Base-by-base conservation (phyloP, 2,888 invertebrate genomes). In the Baccha elongata region DNA sequence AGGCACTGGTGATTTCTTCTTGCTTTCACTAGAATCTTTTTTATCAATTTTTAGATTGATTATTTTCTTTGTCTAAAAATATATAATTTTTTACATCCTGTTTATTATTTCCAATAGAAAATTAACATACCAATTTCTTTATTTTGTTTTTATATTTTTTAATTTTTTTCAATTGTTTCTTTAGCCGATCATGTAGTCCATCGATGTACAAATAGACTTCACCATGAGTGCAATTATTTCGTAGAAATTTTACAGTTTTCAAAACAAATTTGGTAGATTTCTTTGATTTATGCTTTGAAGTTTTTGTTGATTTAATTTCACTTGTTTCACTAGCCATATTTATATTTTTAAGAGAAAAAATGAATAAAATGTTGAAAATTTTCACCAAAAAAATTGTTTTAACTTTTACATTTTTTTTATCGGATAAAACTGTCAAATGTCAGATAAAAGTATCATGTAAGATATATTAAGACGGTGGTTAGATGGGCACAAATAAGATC, bases 111-210 rank as follows among this genome's bases (percentile, higher is more conserved):
- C 5, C 4, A 32, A 13, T 40, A 40, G 3, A n/a, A n/a, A 11
- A 5, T 21, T 7, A 2, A 52, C 6, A 29, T 91, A 93, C 93
- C 90, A 91, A 87, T 84, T 90, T 87, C 79, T 91, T 91, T 4
- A 94, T 86, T 87, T 92, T 92, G n/a, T 91, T 89, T 87, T 92
- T 93, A 62, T 94, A 90, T 86, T 92, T 92, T 65, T 91, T 91
- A 52, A 96, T 88, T 85, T 93, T 92, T 72, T 91, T 91, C 32
- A 92, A 92, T 86, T 94, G 94, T 86, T 88, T 88, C 48, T 87
- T 86, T 1, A 90, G 68, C 21, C 87, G 81, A 5, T 84, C 81
- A 37, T 90, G 90, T 13, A 90, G 75, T n/a, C 86, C 86, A 26
- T 87, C 87, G 13, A 90, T 86, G 55, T 90, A 90, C 4, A 68